phyloP scores from a whole-genome alignment of 2,888 invertebrate species.

The Xestoiulus laeticollis region DNA sequence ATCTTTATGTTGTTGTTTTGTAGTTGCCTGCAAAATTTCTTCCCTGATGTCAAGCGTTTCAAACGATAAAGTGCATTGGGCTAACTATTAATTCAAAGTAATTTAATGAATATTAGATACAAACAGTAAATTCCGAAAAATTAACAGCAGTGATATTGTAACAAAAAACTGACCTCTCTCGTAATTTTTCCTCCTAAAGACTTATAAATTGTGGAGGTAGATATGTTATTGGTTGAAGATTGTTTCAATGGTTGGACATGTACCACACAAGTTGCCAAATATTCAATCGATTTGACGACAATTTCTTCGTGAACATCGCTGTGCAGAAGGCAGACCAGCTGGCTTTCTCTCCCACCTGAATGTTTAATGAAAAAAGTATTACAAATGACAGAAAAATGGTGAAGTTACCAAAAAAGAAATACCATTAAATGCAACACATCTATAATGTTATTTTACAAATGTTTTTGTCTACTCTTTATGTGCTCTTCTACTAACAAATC shows the following conservation, averaged over 20 bases:
- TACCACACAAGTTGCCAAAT: slow-evolving; percentile 6
- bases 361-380: neutral
- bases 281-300: slow-evolving; percentile 13
- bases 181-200: slow-evolving; percentile 41
- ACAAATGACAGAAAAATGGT: no score
- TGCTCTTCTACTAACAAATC: no score
- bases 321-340: slow-evolving; percentile 46
- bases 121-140: neutral
- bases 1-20: neutral
- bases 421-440: no score
- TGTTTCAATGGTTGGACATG: neutral
- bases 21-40: neutral
- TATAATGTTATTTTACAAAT: no score
- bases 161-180: slow-evolving; percentile 7
- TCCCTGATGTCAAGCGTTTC: slow-evolving; percentile 25
- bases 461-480: no score
- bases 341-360: slow-evolving; percentile 31
- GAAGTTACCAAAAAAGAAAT: no score
- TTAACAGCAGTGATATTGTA: neutral
- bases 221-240: neutral
- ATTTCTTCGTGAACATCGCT: slow-evolving; percentile 45
- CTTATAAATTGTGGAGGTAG: slow-evolving; percentile 34
- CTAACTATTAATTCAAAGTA: neutral
- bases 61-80: slow-evolving; percentile 4
- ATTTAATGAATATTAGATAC: neutral